These are phyloP conservation scores for Cygnus atratus DNA, from an alignment of 2,113 vertebrate genomes.

Conservation along the genomic window DNA sequence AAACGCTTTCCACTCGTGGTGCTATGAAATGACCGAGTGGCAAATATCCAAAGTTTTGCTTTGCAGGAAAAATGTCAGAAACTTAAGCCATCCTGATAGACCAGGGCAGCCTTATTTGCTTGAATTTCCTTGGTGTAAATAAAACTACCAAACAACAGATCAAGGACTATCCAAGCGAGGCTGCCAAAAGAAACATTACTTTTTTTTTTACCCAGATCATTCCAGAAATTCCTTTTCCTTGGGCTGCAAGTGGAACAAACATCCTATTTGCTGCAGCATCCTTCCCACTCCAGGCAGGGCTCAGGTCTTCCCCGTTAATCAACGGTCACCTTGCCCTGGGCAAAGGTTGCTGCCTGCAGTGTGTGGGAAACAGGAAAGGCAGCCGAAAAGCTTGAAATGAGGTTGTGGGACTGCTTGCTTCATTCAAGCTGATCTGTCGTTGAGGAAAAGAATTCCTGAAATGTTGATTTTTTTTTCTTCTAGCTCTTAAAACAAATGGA, in stretches of 20 bases:
- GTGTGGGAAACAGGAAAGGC: slow-evolving; percentile 68
- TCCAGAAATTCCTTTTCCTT: slow-evolving; percentile 42
- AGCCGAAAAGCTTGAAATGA: slow-evolving; percentile 15
- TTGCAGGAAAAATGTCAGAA: not conserved
- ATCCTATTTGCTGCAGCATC: slow-evolving; percentile 8
- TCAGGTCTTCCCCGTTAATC: slow-evolving; percentile 20
- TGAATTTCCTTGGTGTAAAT: slow-evolving; percentile 40
- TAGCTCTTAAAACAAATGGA: slow-evolving; percentile 56
- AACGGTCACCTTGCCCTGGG: slow-evolving; percentile 35
- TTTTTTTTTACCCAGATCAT: slow-evolving; percentile 5
- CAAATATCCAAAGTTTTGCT: slow-evolving; percentile 31
- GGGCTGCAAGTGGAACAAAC: not conserved
- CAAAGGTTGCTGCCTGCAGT: slow-evolving; percentile 44
- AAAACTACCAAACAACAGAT: slow-evolving; percentile 28
- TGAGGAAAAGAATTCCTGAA: slow-evolving; percentile 35
- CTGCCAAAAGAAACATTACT: slow-evolving; percentile 40
- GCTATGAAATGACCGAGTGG: not conserved
- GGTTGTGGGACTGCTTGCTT: not conserved
- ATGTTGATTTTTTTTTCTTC: not conserved
- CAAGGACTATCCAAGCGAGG: not conserved
- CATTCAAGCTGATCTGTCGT: slow-evolving; percentile 7
- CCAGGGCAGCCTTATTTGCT: slow-evolving; percentile 32
- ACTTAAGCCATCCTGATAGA: slow-evolving; percentile 12
- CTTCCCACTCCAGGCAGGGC: not conserved
- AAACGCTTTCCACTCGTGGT: not conserved